Evolutionary conservation across 1,140 invertebrate species (phyloP).

Genomic region (Vanessa atalanta): DNA sequence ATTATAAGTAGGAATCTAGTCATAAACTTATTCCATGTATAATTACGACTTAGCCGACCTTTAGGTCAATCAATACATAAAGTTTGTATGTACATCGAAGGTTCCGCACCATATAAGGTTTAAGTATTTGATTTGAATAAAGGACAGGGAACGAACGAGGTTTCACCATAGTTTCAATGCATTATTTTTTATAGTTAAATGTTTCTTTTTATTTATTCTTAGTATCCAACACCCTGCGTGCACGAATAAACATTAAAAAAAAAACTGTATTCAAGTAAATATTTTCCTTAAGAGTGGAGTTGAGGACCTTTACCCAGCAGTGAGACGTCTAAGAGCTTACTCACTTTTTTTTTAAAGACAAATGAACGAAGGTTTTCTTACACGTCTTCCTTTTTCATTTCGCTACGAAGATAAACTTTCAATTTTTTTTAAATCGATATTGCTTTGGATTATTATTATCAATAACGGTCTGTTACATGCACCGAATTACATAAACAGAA

Average conservation of each 20-base stretch:
- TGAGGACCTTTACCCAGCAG: no score
- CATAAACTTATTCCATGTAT: neutral
- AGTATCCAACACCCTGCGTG: no score
- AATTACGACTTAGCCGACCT: slow-evolving; percentile 7
- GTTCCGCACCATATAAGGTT: slow-evolving; percentile 16
- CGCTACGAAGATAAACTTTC: no score
- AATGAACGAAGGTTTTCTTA: no score
- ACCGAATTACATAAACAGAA: slow-evolving; percentile 20
- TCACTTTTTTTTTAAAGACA: no score
- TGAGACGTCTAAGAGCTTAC: no score
- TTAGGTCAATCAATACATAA: slow-evolving; percentile 16
- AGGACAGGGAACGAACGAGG: slow-evolving; percentile 8
- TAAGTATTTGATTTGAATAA: slow-evolving; percentile 2
- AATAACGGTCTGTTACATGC: slow-evolving; percentile 22
- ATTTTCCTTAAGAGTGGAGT: no score
- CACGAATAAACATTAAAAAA: no score
- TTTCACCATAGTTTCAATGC: neutral
- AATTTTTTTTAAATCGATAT: neutral
- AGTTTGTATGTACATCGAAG: slow-evolving; percentile 15
- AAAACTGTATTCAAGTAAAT: no score
- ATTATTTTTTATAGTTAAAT: no score
- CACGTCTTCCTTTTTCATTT: no score
- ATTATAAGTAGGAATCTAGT: neutral
- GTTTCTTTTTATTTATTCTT: no score
- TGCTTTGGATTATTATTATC: slow-evolving; percentile 5